Evolutionary conservation across 2,113 vertebrate genomes (phyloP).

Genomic region (Hepsetus odoe): DNA sequence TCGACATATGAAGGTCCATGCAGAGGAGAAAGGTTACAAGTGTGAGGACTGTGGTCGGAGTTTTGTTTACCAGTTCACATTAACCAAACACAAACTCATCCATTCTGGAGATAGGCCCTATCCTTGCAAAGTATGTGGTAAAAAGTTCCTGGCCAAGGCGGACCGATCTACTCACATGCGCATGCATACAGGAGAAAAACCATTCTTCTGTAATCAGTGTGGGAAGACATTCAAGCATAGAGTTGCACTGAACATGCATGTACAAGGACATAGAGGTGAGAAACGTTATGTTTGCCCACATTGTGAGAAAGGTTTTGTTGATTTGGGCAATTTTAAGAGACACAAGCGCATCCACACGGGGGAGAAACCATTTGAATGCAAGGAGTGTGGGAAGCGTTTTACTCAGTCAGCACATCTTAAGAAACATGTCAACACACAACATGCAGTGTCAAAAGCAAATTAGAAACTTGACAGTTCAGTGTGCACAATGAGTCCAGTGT

Average conservation of each 20-base stretch:
- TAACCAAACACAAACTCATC: conserved; percentile 73
- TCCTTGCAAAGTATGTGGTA: conserved; percentile 71
- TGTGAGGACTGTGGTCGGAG: conserved; percentile 73
- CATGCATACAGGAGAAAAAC: conserved; percentile 83
- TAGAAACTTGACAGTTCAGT: background rate
- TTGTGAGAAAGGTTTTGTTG: conserved; percentile 84
- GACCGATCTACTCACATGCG: conserved; percentile 76
- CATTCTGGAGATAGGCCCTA: conserved; percentile 70
- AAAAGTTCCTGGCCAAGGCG: conserved; percentile 68
- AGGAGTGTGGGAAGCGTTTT: conserved; percentile 69
- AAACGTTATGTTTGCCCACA: conserved; percentile 76
- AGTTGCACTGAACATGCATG: conserved; percentile 79
- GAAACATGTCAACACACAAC: conserved; percentile 71
- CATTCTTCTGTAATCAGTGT: conserved; percentile 79
- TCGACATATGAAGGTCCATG: conserved; percentile 69
- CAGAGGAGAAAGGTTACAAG: conserved; percentile 68
- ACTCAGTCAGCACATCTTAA: conserved; percentile 72
- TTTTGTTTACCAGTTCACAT: conserved; percentile 72
- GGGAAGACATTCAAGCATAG: conserved; percentile 78
- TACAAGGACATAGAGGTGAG: conserved; percentile 75
- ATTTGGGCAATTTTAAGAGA: conserved; percentile 79
- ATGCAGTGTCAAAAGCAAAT: conserved; percentile 44
- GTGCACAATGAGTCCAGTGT: background rate
- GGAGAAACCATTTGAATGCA: conserved; percentile 72
- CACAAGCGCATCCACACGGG: conserved; percentile 81